Conservation (phyloP, 2,113 vertebrate genomes). For the Galemys pyrenaicus region DNA sequence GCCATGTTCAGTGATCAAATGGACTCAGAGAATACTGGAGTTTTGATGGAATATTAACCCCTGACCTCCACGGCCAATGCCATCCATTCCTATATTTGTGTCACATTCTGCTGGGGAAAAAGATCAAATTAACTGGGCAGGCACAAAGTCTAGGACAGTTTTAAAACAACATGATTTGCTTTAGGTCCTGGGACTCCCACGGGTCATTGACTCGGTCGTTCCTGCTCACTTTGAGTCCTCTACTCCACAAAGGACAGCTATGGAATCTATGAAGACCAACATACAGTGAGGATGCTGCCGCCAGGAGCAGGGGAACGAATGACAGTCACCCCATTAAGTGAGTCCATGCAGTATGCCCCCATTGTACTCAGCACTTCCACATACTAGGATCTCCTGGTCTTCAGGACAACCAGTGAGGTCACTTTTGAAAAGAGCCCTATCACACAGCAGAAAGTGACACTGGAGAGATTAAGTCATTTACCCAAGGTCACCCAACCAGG, state of each 20-base stretch:
- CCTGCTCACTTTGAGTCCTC: not conserved
- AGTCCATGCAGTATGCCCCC: not conserved
- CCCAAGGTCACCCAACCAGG: not conserved
- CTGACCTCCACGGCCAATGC: not conserved
- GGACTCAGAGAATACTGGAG: not conserved
- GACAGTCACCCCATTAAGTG: not conserved
- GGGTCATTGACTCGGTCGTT: not conserved
- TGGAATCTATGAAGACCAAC: not conserved
- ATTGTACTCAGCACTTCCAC: not conserved
- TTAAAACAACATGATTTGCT: not conserved
- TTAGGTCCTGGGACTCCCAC: not conserved
- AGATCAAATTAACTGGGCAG: not conserved
- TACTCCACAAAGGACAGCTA: not conserved
- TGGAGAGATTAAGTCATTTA: not conserved
- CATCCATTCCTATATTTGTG: too few relatives aligned
- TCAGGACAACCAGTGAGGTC: not conserved
- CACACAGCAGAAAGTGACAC: not conserved
- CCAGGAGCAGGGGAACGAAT: too few relatives aligned
- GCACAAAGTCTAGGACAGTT: not conserved
- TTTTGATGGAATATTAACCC: not conserved
- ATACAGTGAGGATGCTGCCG: not conserved
- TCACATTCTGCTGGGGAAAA: not conserved
- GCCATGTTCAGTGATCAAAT: not conserved
- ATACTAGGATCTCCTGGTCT: not conserved
- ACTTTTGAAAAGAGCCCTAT: not conserved